Base-by-base conservation (phyloP, 2,113 vertebrate genomes). In the Helogale parvula region DNA sequence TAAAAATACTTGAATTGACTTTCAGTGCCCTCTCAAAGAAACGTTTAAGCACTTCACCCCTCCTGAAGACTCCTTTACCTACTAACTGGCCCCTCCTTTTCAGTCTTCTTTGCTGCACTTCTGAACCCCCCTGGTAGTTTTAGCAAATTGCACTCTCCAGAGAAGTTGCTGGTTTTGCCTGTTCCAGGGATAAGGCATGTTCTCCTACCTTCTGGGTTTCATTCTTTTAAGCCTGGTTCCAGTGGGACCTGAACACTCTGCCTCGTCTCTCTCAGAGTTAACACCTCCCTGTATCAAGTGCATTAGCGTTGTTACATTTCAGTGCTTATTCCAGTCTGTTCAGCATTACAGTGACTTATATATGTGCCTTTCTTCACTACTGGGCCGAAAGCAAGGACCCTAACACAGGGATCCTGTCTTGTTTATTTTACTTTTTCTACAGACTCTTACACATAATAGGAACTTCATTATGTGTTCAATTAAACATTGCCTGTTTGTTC, bases 401-500 rank as follows among this genome's bases (percentile, higher is more conserved):
- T 91, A 86, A 66, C 72, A 27, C 79, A 97, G 25, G 23, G 29
- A 80, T 93, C 38, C 72, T 57, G 9, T 89, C 76, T 88, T 87
- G 60, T 45, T 84, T 87, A 57, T 74, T 94, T 97, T 72, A 54
- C 45, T 27, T 96, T 98, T 92, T 76, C 74, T 14, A 91, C 66
- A 71, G 47, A 85, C 3, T 83, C 52, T 79, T 80, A 60, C 41
- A 54, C 3, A 0, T 77, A 35, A 66, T 91, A 90, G 82, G 27
- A 95, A 88, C 52, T 93, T 93, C 15, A 84, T 35, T 91, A 4
- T 88, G 31, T 96, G 41, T 94, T 88, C n/a, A 86, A 19, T 89
- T 83, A 29, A 95, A 83, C 29, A 63, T 72, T 94, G 91, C 60
- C 91, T 72, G 12, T 95, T 97, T 85, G 93, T 93, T 97, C 41